A percentile compares a stretch with the other conserved stretches of the same genome.
phyloP scores from a whole-genome alignment of 2,113 vertebrate genomes.

The Strigops habroptila region DNA sequence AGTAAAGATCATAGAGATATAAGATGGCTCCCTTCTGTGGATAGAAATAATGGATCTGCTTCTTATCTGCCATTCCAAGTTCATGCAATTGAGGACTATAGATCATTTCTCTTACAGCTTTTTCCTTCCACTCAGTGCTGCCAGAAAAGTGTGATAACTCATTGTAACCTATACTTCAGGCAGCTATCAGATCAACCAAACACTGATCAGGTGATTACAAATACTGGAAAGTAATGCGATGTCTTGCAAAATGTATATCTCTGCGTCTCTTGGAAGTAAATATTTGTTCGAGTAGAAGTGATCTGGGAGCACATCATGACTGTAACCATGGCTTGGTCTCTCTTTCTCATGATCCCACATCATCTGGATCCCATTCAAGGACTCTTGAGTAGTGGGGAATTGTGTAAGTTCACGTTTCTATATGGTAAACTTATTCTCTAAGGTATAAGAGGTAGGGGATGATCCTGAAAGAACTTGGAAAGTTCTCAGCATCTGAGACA shows the following conservation, averaged over 20 bases:
- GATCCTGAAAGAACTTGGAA: background rate
- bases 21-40: background rate
- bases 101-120: slow-evolving; percentile 1
- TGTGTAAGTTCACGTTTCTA: background rate
- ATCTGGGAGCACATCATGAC: background rate
- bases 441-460: background rate
- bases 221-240: background rate
- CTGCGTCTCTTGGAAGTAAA: background rate
- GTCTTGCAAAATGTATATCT: background rate
- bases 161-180: slow-evolving; percentile 10
- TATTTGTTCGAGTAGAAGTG: background rate
- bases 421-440: background rate
- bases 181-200: slow-evolving; percentile 7
- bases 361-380: background rate
- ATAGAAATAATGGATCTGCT: slow-evolving; percentile 16
- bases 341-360: background rate
- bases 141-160: slow-evolving; percentile 32
- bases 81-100: slow-evolving; percentile 1
- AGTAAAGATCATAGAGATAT: background rate
- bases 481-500: background rate
- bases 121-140: slow-evolving; percentile 2
- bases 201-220: background rate
- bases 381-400: background rate
- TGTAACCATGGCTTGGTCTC: background rate
- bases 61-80: slow-evolving; percentile 19